Conservation (phyloP, 2,113 vertebrate species). For the Nothocercus julius region DNA sequence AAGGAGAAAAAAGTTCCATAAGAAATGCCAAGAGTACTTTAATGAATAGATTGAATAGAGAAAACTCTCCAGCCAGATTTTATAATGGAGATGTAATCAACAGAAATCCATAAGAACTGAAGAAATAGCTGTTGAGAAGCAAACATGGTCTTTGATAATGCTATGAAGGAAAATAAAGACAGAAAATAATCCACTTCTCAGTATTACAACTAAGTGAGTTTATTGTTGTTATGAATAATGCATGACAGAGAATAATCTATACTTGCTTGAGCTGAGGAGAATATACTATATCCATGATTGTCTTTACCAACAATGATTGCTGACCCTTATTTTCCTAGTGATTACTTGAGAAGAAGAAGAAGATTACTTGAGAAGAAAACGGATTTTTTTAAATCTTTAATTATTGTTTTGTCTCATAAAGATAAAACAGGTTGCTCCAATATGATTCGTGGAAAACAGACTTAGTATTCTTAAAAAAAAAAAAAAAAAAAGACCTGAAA, state of each 20-base stretch:
- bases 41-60: neutral
- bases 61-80: neutral
- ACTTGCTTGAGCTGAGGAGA: neutral
- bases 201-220: neutral
- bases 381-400: neutral
- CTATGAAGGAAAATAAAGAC: neutral
- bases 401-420: neutral
- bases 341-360: neutral
- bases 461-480: neutral
- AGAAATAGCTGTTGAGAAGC: neutral
- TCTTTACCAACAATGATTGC: neutral
- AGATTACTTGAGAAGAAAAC: neutral
- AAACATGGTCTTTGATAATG: neutral
- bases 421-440: neutral
- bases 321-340: neutral
- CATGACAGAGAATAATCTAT: neutral
- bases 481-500: neutral
- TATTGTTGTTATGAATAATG: neutral
- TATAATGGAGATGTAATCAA: neutral
- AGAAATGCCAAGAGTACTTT: neutral
- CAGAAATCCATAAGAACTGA: neutral
- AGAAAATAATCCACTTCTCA: neutral
- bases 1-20: neutral
- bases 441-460: neutral
- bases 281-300: neutral